phyloP scores from a whole-genome alignment of 2,888 invertebrate species.

The Mayetiola destructor region DNA sequence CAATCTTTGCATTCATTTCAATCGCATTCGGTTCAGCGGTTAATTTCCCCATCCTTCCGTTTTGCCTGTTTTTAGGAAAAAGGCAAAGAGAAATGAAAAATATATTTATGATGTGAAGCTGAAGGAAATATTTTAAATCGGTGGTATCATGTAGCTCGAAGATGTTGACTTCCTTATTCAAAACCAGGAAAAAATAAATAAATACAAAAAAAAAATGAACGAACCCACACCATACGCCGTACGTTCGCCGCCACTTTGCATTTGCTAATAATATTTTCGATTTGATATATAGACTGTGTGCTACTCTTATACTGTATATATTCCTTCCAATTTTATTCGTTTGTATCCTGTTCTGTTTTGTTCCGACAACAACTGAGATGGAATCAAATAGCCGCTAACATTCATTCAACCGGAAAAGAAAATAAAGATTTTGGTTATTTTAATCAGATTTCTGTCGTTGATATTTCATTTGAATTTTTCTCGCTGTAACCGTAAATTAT shows the following conservation, averaged over 20 bases:
- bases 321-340: not conserved
- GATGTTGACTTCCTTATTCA: not conserved
- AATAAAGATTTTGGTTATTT: not conserved
- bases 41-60: not conserved
- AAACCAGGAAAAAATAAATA: no score
- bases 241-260: slow-evolving; percentile 1
- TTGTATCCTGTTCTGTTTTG: not conserved
- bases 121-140: slow-evolving; percentile 1
- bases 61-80: not conserved
- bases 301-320: no score
- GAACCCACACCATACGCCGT: slow-evolving; percentile 3
- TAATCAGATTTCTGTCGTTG: slow-evolving; percentile 8
- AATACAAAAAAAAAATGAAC: no score
- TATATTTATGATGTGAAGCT: not conserved
- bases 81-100: not conserved
- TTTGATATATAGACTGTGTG: slow-evolving; percentile 11
- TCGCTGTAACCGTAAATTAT: no score
- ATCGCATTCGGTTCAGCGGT: not conserved
- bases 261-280: slow-evolving; percentile 1
- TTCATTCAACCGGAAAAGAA: not conserved
- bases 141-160: slow-evolving; percentile 11
- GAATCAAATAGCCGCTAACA: not conserved
- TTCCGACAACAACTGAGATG: not conserved
- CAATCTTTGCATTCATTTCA: not conserved
- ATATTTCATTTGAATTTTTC: not conserved